Base-by-base conservation (phyloP, 92 coral and sea anemone genomes). In the Siderastrea siderea region DNA sequence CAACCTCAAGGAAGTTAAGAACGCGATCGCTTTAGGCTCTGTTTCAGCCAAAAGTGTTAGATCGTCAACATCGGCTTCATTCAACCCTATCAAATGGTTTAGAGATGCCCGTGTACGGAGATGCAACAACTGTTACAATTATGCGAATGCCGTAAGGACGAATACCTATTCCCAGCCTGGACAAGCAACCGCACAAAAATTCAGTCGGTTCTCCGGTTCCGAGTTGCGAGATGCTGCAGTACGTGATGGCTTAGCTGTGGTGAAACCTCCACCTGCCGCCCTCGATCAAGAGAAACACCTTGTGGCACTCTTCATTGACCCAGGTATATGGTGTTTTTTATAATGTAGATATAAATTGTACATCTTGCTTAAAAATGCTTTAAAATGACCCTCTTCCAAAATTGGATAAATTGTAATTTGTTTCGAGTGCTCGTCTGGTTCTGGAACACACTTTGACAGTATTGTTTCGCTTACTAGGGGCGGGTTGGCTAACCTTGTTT, bases 61-160 rank as follows among this genome's bases (percentile, higher is more conserved):
- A 67, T 13, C 10, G 12, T 1, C 47, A 5, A 1, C 47, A 19
- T 47, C 74, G 46, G 52, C 74, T 16, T 7, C 17, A 9, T 45
- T 2, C 15, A n/a, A 4, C 2, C 49, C 74, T 12, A 14, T 45
- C 2, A 10, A 69, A 8, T 65, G 70, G 70, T 17, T 17, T 67
- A 6, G 26, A 3, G 6, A 26, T 14, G 47, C 15, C 2, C 8
- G 38, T 4, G 43, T 38, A 67, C 45, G 71, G 38, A 10, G 47
- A 43, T 67, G 71, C 71, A 67, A 67, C 43, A 67, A 67, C 47
- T 67, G 71, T 44, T 67, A 67, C 71, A 67, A 67, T 48, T 67
- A 67, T 43, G 71, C 71, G 10, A 67, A 26, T 67, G 10, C 38
- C 71, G 12, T 17, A 6, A 38, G 71, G 46, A 67, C 71, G 47